Percentiles rank a stretch among this genome's conserved stretches.
phyloP scores from a whole-genome alignment of 1,140 invertebrate species.

The Homalodisca vitripennis region DNA sequence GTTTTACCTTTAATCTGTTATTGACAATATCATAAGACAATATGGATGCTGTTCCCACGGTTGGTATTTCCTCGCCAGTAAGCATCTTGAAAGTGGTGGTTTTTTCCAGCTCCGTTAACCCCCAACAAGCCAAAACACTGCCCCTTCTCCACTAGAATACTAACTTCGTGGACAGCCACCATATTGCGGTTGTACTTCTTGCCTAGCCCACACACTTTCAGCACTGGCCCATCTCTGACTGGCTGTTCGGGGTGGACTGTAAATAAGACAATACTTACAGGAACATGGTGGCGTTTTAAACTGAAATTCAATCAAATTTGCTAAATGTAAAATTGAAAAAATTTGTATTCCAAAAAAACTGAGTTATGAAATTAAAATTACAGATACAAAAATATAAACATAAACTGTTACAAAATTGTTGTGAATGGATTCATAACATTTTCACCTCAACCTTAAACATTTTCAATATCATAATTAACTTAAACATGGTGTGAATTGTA shows the following conservation, averaged over 20 bases:
- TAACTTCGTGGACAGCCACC: slow-evolving; percentile 68
- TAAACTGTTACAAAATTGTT: no score
- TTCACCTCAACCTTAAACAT: no score
- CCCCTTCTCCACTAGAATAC: slow-evolving; percentile 62
- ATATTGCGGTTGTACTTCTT: slow-evolving; percentile 34
- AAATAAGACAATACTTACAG: not conserved
- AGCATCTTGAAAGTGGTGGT: slow-evolving; percentile 88
- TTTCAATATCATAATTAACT: no score
- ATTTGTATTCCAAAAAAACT: no score
- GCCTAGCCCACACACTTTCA: slow-evolving; percentile 32
- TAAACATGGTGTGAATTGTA: no score
- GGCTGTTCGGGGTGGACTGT: not conserved
- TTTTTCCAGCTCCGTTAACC: slow-evolving; percentile 79
- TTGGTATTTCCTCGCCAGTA: slow-evolving; percentile 59
- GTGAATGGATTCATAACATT: no score
- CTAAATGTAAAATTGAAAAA: no score
- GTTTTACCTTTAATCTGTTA: slow-evolving; percentile 29
- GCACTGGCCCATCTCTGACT: slow-evolving; percentile 17
- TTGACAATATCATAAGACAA: slow-evolving; percentile 12
- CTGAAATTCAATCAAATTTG: no score
- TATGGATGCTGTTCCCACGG: slow-evolving; percentile 35
- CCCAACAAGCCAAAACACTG: slow-evolving; percentile 91
- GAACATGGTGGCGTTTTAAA: no score
- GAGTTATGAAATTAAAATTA: no score
- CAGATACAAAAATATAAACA: no score